Base-by-base conservation (phyloP, 2,113 vertebrate species). In the Pleuronectes platessa region DNA sequence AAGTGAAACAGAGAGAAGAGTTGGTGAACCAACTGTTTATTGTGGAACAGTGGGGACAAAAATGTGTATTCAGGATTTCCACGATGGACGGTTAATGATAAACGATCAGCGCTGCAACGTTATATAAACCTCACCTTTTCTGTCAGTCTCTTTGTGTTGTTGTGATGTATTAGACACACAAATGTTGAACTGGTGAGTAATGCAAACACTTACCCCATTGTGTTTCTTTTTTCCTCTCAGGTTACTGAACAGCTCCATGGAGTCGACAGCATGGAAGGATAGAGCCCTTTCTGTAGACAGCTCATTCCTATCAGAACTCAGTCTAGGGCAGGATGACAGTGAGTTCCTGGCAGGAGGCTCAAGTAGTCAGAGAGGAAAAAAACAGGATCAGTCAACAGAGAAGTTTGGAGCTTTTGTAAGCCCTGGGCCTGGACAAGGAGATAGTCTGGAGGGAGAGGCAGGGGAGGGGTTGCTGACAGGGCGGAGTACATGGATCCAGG, bases 181-280 rank as follows among this genome's bases (percentile, higher is more conserved):
- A 2, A 37, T 37, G 35, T 37, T 37, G 31, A 31, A 7, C 31
- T 31, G 31, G 6, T 31, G 31, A 37, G 9, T 6, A 10, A 9
- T 37, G 35, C 35, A 42, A 11, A 12, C 40, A 3, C 5, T 51
- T 51, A 51, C 15, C 14, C 6, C 17, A 4, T 18, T 51, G 47
- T 51, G 18, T 17, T 70, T 9, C 31, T 31, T 31, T 42, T 12
- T 78, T 6, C 53, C 42, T 75, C 18, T 15, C 73, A 95, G 94
- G 42, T 83, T 94, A 56, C 73, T 94, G 62, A 83, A 86, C 61
- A 71, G 35, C 31, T 82, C 90, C 35, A 51, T 68, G 18, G 76
- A 76, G 17, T 74, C 76, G 8, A 55, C 40, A 5, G 72, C 26
- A 21, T 55, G 74, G 49, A 61, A 54, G 0, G 27, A 17, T 4